Evolutionary conservation across 2,113 vertebrate species (phyloP).

Genomic region (Eclectus roratus): DNA sequence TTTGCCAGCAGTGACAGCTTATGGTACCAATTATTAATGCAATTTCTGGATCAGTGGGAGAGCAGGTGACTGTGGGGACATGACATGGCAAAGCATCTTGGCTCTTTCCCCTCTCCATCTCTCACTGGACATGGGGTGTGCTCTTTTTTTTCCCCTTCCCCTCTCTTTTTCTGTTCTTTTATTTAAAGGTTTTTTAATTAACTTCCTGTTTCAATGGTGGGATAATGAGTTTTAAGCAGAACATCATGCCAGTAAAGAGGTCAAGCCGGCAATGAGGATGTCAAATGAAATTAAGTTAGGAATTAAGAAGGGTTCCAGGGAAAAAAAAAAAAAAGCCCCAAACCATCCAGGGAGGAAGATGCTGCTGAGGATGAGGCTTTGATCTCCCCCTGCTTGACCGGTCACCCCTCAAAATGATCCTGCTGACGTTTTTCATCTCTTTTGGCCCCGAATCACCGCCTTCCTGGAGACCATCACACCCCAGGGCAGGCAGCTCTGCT

Average conservation of each 20-base stretch:
- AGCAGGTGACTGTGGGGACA: background rate
- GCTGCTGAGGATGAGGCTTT: background rate
- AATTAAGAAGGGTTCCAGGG: constrained; percentile 49
- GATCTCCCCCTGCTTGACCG: background rate
- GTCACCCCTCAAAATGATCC: background rate
- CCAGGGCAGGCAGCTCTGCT: background rate
- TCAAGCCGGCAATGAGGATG: constrained; percentile 65
- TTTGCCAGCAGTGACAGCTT: accelerated
- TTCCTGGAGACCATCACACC: background rate
- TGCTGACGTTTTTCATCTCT: background rate
- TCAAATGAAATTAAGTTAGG: constrained; percentile 72
- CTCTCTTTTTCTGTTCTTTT: background rate
- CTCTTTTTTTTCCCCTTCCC: background rate
- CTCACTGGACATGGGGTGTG: background rate
- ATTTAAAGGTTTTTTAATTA: constrained; percentile 72
- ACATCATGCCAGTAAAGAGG: constrained; percentile 67
- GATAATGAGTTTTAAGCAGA: constrained; percentile 74
- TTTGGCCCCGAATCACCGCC: background rate
- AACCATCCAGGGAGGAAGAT: background rate
- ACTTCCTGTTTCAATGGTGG: constrained; percentile 72
- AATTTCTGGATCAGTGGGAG: background rate
- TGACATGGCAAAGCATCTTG: accelerated
- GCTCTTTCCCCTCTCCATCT: background rate
- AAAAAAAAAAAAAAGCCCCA: background rate
- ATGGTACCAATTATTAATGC: background rate